Evolutionary conservation across 2,888 invertebrate genomes (phyloP), one percentile per base, ranked within the genome.

Genomic region (Pinctada fucata): DNA sequence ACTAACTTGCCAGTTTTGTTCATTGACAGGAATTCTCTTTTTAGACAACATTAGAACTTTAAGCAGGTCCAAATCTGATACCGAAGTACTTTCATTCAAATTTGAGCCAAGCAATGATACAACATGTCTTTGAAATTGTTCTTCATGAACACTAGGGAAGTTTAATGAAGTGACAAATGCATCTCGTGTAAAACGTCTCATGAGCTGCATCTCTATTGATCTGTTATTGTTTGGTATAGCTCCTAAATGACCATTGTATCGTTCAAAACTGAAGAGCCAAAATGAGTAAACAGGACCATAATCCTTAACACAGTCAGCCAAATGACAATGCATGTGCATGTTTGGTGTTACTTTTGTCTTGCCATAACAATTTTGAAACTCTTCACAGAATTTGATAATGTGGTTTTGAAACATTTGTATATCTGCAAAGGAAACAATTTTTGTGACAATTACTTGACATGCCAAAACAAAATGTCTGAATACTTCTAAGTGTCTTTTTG

Each of bases 261-360:
- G 52, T 64, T 80, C 77, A 78, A 78, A 80, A 64, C 77, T 75
- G 47, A 75, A 78, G 8, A 74, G 64, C 80, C 80, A 80, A 74
- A 78, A 80, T 6, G 74, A 70, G 48, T 80, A 78, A 8, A 78
- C 63, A 10, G 75, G 80, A 16, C 78, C 78, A 78, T 67, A 78
- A 71, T 80, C 80, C 16, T 2, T 4, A n/a, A 80, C 69, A 69
- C 80, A 80, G 4, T 77, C 64, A 49, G 71, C 51, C 13, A 78
- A 48, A 71, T 80, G 80, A 71, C 78, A 80, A 70, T 80, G 80
- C n/a, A 80, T 51, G 31, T 80, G 80, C 74, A 78, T 80, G 52
- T 80, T 80, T 6, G 78, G 71, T 63, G 74, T 78, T 6, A 80
- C 76, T 49, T 50, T 31, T 31, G 63, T 47, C 16, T 52, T 8